A percentile compares a stretch with the other conserved stretches of the same genome.
These are phyloP conservation scores for Eupithecia subumbrata DNA, from an alignment of 2,888 invertebrate genomes.

Conservation along the genomic window DNA sequence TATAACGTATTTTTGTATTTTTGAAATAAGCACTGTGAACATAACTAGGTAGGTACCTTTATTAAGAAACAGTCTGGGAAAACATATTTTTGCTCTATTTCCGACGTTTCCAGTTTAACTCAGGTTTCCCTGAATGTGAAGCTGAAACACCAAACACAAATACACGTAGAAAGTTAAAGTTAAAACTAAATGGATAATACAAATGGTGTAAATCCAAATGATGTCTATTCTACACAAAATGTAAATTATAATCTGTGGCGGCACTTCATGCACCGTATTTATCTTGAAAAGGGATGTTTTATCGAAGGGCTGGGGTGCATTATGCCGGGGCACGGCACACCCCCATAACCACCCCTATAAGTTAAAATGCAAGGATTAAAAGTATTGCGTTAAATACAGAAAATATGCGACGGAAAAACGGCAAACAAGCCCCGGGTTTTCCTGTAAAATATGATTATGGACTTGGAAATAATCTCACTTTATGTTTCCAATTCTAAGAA, in stretches of 20 bases:
- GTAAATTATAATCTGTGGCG: constrained; percentile 15
- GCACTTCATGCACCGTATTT: constrained; percentile 48
- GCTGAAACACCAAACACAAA: neutral
- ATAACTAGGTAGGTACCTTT: neutral
- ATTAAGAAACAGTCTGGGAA: neutral
- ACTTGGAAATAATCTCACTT: neutral
- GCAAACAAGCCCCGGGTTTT: neutral
- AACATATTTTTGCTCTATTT: neutral
- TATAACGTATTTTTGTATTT: neutral
- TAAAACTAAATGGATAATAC: neutral
- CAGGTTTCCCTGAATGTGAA: neutral
- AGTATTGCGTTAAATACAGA: constrained; percentile 35
- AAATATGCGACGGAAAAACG: constrained; percentile 17
- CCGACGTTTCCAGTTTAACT: neutral
- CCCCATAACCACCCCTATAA: constrained; percentile 47
- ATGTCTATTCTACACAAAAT: neutral
- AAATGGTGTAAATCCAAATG: neutral
- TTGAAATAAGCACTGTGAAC: neutral
- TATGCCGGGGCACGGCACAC: constrained; percentile 57
- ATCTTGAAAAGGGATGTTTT: constrained; percentile 55
- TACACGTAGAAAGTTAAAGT: neutral
- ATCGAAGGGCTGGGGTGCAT: constrained; percentile 51
- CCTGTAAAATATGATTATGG: neutral
- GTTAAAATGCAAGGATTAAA: constrained; percentile 56
- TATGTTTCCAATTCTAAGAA: neutral